These are phyloP conservation scores for Mylabris sibirica DNA, from an alignment of 2,888 invertebrate genomes.

Conservation along the genomic window DNA sequence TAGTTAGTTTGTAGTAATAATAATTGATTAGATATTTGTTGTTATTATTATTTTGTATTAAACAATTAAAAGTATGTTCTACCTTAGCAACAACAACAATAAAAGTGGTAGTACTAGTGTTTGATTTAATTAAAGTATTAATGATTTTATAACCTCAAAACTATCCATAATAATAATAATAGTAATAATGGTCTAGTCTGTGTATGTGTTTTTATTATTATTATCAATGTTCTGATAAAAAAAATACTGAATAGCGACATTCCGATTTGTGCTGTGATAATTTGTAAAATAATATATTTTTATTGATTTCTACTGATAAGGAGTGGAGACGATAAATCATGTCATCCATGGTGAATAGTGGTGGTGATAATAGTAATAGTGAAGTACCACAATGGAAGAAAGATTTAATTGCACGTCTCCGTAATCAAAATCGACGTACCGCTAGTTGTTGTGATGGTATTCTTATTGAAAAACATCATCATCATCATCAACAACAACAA, in stretches of 20 bases:
- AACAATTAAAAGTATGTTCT: background rate
- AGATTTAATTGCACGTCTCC: constrained; percentile 79
- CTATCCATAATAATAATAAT: background rate
- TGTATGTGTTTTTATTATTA: constrained; percentile 18
- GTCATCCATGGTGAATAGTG: constrained; percentile 20
- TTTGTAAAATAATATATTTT: background rate
- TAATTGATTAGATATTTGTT: background rate
- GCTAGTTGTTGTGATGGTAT: constrained; percentile 34
- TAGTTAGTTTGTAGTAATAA: background rate
- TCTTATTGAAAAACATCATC: constrained; percentile 18
- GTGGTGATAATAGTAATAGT: constrained; percentile 26
- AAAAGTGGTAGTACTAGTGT: background rate
- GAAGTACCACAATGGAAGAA: constrained; percentile 82
- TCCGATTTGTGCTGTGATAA: constrained; percentile 16
- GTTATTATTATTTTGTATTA: background rate
- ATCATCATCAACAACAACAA: constrained; percentile 39
- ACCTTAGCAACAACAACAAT: background rate
- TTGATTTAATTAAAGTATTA: too few species aligned
- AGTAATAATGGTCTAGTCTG: constrained; percentile 38
- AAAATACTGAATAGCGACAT: constrained; percentile 2
- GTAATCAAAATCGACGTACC: constrained; percentile 61
- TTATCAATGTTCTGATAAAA: constrained; percentile 34
- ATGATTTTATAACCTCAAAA: background rate
- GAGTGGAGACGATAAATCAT: background rate
- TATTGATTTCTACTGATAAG: too few species aligned